Evolutionary conservation across 1,140 invertebrate genomes (phyloP), one percentile per base, ranked within the genome.

Genomic region (Steinernema khuongi): DNA sequence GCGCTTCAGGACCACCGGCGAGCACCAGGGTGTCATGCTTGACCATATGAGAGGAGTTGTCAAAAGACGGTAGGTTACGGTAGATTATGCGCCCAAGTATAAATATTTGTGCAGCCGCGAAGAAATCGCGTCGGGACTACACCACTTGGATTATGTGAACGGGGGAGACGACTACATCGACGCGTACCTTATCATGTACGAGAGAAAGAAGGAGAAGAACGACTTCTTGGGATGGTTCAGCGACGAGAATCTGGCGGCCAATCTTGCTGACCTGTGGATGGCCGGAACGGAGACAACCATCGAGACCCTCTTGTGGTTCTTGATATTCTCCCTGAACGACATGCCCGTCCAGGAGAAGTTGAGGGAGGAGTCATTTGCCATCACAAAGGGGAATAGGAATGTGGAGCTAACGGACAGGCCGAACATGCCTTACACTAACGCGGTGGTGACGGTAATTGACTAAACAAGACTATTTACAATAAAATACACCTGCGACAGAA

Each of bases 111-210:
- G 22, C 18, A 36, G 70, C 36, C 67, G 33, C 31, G 22, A 0
- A 33, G 69, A 28, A 17, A 72, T 60, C 41, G 87, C 79, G 85
- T 17, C 80, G 83, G 73, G 83, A 88, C 30, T 66, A 71, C 1
- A 81, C 70, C 30, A 87, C 87, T 32, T 86, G 85, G 33, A 74
- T 22, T 71, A 67, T n/a, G 74, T 85, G 4, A 78, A 60, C 50
- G 50, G 50, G 11, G 50, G 80, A n/a, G 80, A 86, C 60, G 88
- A 88, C 77, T 86, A 89, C 72, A 87, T 88, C 31, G 88, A 89
- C 71, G 83, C 83, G 36, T 89, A 89, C 74, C 74, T 89, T 0
- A 78, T 85, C 36, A 85, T 88, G 77, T 85, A 88, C 36, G 67
- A 83, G n/a, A 68, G 78, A n/a, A 68, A 68, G 26, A 44, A 74